These are phyloP conservation scores for Octodonta nipae DNA, from an alignment of 2,888 invertebrate species.

Conservation along the genomic window DNA sequence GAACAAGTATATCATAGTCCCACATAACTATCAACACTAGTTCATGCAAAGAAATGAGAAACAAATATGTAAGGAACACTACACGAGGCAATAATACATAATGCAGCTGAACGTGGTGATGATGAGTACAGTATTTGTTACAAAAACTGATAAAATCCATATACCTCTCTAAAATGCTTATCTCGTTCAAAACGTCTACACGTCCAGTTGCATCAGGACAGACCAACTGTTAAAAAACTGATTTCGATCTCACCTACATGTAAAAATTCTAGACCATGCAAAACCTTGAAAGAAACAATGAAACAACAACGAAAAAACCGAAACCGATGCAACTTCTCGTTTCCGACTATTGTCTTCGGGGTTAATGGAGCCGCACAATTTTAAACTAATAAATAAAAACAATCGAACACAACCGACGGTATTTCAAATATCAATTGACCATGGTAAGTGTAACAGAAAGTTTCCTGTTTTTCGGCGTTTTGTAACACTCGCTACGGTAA, in stretches of 20 bases:
- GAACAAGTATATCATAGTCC: too few relatives aligned
- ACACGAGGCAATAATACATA: too few relatives aligned
- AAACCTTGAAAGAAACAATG: conserved; percentile 8
- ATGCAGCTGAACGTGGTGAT: too few relatives aligned
- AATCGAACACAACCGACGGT: conserved; percentile 6
- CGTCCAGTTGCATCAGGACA: too few relatives aligned
- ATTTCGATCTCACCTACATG: conserved; percentile 8
- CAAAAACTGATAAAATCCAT: too few relatives aligned
- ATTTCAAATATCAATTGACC: conserved; percentile 8
- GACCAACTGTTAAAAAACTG: too few relatives aligned
- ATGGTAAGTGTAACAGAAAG: conserved; percentile 10
- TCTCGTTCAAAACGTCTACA: too few relatives aligned
- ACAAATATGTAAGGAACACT: too few relatives aligned
- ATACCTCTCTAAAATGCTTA: too few relatives aligned
- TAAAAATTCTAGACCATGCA: conserved; percentile 7
- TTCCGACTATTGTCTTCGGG: conserved; percentile 7
- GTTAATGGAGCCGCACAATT: conserved; percentile 8
- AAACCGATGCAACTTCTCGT: conserved; percentile 6
- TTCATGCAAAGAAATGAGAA: too few relatives aligned
- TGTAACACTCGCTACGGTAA: conserved; percentile 27
- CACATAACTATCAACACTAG: too few relatives aligned
- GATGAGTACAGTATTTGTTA: too few relatives aligned
- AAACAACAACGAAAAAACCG: conserved; percentile 5
- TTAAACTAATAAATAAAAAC: conserved; percentile 7
- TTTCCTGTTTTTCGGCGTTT: conserved; percentile 16